Evolutionary conservation across 2,797 vertebrate species (phyloP).

Genomic region (Melanotaenia pygmaea): DNA sequence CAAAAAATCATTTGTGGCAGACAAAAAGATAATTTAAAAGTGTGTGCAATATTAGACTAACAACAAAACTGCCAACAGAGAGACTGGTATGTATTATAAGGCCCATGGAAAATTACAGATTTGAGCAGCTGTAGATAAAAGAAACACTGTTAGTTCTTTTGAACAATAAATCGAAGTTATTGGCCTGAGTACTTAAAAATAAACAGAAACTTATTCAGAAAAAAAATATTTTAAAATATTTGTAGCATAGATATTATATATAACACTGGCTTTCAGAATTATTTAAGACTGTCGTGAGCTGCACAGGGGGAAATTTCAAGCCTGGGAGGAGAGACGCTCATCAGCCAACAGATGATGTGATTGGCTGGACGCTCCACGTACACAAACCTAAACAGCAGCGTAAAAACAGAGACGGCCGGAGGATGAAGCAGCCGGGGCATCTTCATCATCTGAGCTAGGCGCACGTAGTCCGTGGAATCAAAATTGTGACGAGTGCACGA

Average conservation of each 20-base stretch:
- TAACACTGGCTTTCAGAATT: slow-evolving; percentile 3
- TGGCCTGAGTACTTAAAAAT: background rate
- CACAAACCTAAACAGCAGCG: slow-evolving; percentile 77
- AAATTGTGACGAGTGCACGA: slow-evolving; percentile 27
- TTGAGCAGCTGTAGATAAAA: slow-evolving; percentile 17
- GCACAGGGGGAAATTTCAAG: slow-evolving; percentile 2
- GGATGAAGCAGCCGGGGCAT: slow-evolving; percentile 63
- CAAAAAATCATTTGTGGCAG: slow-evolving; percentile 32
- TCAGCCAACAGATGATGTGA: slow-evolving; percentile 51
- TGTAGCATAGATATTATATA: background rate
- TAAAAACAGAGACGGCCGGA: slow-evolving; percentile 47
- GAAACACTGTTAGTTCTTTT: background rate
- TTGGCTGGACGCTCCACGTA: slow-evolving; percentile 74
- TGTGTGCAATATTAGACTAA: slow-evolving; percentile 13
- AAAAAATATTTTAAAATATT: background rate
- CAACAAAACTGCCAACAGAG: slow-evolving; percentile 22
- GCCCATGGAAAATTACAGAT: slow-evolving; percentile 3
- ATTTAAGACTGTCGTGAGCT: slow-evolving; percentile 2
- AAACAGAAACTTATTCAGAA: background rate
- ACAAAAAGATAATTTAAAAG: slow-evolving; percentile 44
- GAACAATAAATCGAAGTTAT: background rate
- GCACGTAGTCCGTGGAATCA: slow-evolving; percentile 42
- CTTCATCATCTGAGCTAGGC: slow-evolving; percentile 45
- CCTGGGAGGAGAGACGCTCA: slow-evolving; percentile 45
- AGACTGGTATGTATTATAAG: slow-evolving; percentile 21